These are phyloP conservation scores for Solea solea DNA, from an alignment of 2,113 vertebrate species.

Conservation along the genomic window DNA sequence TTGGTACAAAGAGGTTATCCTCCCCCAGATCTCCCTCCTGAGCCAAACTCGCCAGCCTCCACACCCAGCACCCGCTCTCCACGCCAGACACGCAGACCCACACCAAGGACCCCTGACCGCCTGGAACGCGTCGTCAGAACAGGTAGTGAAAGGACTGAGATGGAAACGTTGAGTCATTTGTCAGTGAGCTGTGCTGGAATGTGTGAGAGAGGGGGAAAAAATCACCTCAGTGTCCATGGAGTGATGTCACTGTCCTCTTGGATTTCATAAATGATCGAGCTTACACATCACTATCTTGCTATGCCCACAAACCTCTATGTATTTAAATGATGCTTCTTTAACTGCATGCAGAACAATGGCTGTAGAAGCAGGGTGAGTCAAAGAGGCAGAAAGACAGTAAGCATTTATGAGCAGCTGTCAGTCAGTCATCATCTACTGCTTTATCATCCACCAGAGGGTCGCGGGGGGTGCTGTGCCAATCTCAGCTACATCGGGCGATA, in stretches of 20 bases:
- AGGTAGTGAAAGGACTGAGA: constrained; percentile 73
- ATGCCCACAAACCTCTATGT: constrained; percentile 1
- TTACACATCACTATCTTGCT: constrained; percentile 10
- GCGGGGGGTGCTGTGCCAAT: too few relatives aligned
- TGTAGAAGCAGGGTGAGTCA: constrained; percentile 1
- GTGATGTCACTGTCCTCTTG: constrained; percentile 17
- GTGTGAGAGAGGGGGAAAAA: neutral
- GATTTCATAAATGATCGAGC: constrained; percentile 3
- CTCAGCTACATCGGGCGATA: too few relatives aligned
- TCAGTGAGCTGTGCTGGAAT: neutral
- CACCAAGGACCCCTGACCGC: constrained; percentile 88
- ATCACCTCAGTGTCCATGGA: neutral
- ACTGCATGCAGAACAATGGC: constrained; percentile 16
- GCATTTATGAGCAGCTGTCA: constrained; percentile 23
- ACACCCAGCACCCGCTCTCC: constrained; percentile 92
- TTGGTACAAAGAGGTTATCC: constrained; percentile 92
- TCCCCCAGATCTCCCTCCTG: constrained; percentile 87
- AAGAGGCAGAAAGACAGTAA: constrained; percentile 13
- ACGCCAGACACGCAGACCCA: constrained; percentile 83
- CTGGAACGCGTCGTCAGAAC: constrained; percentile 91
- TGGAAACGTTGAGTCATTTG: constrained; percentile 4
- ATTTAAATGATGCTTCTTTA: constrained; percentile 33
- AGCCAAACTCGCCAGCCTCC: constrained; percentile 91
- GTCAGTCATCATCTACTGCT: too few relatives aligned
- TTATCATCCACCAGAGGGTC: too few relatives aligned